Base-by-base conservation (phyloP, 1,140 invertebrate species). In the Lucilia cuprina region DNA sequence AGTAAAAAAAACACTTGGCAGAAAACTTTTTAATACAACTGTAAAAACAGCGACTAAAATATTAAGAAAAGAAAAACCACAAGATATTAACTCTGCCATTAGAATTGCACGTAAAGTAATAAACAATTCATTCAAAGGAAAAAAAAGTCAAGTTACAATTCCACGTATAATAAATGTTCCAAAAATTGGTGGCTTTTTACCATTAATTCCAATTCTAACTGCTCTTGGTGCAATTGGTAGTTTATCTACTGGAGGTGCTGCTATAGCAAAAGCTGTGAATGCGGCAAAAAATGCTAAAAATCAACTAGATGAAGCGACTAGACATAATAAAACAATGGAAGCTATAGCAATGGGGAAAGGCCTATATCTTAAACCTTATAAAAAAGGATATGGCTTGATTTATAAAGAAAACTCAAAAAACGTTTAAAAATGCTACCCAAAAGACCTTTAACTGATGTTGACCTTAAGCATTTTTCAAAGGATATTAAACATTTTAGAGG, bases 171-270 rank as follows among this genome's bases (percentile, higher is more conserved):
- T 30, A 30, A 30, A 30, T 30, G 25, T 30, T 30, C 25, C 25
- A 30, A 30, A 30, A 30, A 30, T 30, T 30, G 25, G 25, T 30
- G 25, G 88, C 50, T 49, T 91, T 84, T 83, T 91, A 84, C 88
- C 88, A 60, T 65, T 85, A 34, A 85, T 91, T 34, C 90, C 90
- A 74, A 87, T 91, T 85, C 89, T 91, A 85, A 88, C 89, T 34
- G 90, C 83, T 19, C 82, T 86, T 74, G 85, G 84, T 25, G 84
- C 82, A 74, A 49, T 86, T 50, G 80, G 60, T 65, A 19, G 17
- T 19, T 17, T 65, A 14, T 14, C 85, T 41, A 86, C 84, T 19
- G 87, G 87, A 55, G 85, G 87, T 25, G n/a, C 86, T 70, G 86
- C 84, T 74, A 82, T 89, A 34, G 85, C 84, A 5, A 86, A 87